Base-by-base conservation (phyloP, 2,113 vertebrate genomes). In the Thermophis baileyi region DNA sequence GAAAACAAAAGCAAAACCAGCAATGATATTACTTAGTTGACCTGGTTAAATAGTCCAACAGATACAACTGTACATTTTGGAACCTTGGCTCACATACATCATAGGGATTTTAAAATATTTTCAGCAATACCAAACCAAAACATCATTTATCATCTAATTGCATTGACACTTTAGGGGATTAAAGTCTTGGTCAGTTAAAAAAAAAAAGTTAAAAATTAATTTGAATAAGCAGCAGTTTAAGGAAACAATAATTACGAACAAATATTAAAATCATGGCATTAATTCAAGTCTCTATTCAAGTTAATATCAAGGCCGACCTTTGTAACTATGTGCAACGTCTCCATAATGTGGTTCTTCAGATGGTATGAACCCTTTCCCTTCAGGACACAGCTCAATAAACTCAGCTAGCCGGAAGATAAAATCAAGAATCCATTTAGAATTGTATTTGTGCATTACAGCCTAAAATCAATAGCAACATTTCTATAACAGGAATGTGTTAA, bases 341-440 rank as follows among this genome's bases (percentile, higher is more conserved):
- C 97, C 97, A 0, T 98, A 98, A 90, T 98, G 95, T 20, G 97
- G 91, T 35, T 99, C 98, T 97, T 95, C 98, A 74, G 92, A 95
- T 8, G 98, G 99, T 94, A 99, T 97, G 87, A 98, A 98, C 44
- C 99, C 99, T 98, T 98, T 98, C 90, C 99, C 99, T 94, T 98
- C 98, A 16, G 99, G 99, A 97, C 99, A 99, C 98, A 99, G 98
- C 95, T 98, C 97, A 60, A 97, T 95, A 96, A 99, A 99, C 96
- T 99, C 98, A 97, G 98, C 99, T 99, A 97, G 94, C 47, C 95
- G 55, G 94, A 69, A 91, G 3, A 89, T 46, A 93, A 44, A 94
- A 94, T 44, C 9, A 93, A 94, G 93, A 94, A 89, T 63, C 85
- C 93, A 93, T 85, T 74, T 57, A 87, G 53, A 30, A 88, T 35